Evolutionary conservation across 1,140 invertebrate genomes (phyloP).

Genomic region (Caenorhabditis brenneri): DNA sequence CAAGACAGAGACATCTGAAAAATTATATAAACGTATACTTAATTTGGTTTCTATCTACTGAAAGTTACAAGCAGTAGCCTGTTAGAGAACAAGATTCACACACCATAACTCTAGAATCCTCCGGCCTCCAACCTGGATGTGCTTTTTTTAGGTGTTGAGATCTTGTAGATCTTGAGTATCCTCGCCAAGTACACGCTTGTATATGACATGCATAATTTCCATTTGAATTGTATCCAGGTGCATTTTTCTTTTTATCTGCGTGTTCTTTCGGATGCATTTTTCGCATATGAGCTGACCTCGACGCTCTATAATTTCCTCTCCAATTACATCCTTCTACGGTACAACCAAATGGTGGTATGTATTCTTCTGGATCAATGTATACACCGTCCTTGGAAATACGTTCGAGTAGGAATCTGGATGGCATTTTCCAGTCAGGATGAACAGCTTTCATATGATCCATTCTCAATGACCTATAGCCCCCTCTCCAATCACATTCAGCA

Average conservation of each 20-base stretch:
- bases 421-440: slow-evolving; percentile 47
- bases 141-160: slow-evolving; percentile 30
- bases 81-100: no score
- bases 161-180: slow-evolving; percentile 35
- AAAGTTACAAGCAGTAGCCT: no score
- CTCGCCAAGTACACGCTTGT: slow-evolving; percentile 40
- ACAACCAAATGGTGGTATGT: slow-evolving; percentile 29
- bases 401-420: slow-evolving; percentile 35
- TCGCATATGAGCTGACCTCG: slow-evolving; percentile 32
- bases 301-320: slow-evolving; percentile 46
- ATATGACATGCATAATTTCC: slow-evolving; percentile 45
- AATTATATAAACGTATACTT: no score
- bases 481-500: slow-evolving; percentile 30
- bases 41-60: no score
- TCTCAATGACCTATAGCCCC: slow-evolving; percentile 39
- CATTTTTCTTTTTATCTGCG: neutral
- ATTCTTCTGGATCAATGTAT: slow-evolving; percentile 10
- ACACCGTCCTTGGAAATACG: slow-evolving; percentile 22
- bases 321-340: slow-evolving; percentile 38
- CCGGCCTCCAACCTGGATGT: slow-evolving; percentile 35
- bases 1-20: neutral
- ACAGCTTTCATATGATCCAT: slow-evolving; percentile 45
- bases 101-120: neutral
- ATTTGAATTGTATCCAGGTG: slow-evolving; percentile 35
- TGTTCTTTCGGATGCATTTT: slow-evolving; percentile 27